phyloP scores from a whole-genome alignment of 2,888 invertebrate genomes.

The Rhodophaea formosa region DNA sequence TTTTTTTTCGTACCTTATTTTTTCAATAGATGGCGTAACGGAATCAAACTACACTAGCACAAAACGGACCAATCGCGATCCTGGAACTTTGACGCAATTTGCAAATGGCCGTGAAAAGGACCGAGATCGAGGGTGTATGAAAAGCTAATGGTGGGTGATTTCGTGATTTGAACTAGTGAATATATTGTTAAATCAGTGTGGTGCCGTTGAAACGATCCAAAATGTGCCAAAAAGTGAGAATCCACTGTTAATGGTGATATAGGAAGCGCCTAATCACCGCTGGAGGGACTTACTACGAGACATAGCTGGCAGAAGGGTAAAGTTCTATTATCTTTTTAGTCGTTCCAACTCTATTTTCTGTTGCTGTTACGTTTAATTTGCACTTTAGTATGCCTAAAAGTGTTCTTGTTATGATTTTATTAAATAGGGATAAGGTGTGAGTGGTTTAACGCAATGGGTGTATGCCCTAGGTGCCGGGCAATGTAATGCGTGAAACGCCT shows the following conservation, averaged over 20 bases:
- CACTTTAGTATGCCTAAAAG: slow-evolving; percentile 22
- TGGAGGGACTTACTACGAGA: slow-evolving; percentile 71
- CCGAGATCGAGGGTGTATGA: slow-evolving; percentile 75
- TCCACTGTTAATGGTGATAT: slow-evolving; percentile 77
- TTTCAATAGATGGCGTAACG: slow-evolving; percentile 52
- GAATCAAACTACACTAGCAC: slow-evolving; percentile 60
- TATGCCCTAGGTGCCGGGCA: slow-evolving; percentile 46
- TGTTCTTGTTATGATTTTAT: slow-evolving; percentile 1
- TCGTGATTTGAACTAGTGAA: slow-evolving; percentile 70
- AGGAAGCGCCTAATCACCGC: slow-evolving; percentile 68
- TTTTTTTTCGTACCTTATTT: slow-evolving; percentile 39
- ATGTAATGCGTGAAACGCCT: slow-evolving; percentile 44
- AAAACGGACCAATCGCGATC: slow-evolving; percentile 70
- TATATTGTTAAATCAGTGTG: slow-evolving; percentile 66
- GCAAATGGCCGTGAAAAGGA: slow-evolving; percentile 82
- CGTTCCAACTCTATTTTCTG: slow-evolving; percentile 39
- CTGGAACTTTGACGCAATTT: slow-evolving; percentile 80
- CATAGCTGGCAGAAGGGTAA: slow-evolving; percentile 79
- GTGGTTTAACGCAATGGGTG: slow-evolving; percentile 37
- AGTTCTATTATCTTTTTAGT: slow-evolving; percentile 56
- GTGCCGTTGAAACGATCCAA: slow-evolving; percentile 70
- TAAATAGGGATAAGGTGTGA: slow-evolving; percentile 14
- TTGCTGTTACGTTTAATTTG: slow-evolving; percentile 32
- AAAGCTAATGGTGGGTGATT: slow-evolving; percentile 73
- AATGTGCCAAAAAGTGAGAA: slow-evolving; percentile 80